phyloP scores from a whole-genome alignment of 92 coral and sea anemone species.

The Meandrina meandrites region DNA sequence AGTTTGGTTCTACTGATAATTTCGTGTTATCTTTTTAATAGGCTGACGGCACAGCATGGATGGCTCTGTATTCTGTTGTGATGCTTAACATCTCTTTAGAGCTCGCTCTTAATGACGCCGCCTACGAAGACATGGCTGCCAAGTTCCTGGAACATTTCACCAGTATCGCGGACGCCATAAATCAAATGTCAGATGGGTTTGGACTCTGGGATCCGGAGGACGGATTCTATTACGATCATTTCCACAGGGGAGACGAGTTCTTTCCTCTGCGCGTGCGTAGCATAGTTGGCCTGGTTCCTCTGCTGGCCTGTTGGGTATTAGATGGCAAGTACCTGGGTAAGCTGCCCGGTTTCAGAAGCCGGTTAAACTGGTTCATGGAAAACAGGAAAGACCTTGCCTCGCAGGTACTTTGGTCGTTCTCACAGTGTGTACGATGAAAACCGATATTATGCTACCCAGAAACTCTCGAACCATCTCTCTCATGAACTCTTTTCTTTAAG shows the following conservation, averaged over 20 bases:
- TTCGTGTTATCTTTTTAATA: not conserved
- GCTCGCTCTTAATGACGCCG: slow-evolving; percentile 72
- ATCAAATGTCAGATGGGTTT: slow-evolving; percentile 80
- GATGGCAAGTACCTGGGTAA: slow-evolving; percentile 73
- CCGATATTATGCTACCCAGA: too few relatives aligned
- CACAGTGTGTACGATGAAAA: too few relatives aligned
- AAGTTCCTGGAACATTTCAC: slow-evolving; percentile 93
- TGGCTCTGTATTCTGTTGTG: slow-evolving; percentile 84
- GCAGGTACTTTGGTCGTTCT: slow-evolving; percentile 44
- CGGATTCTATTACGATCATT: slow-evolving; percentile 88
- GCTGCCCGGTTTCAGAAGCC: slow-evolving; percentile 77
- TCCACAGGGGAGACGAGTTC: slow-evolving; percentile 36
- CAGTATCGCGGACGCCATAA: slow-evolving; percentile 89
- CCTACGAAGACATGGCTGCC: slow-evolving; percentile 90
- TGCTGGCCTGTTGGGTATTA: slow-evolving; percentile 78
- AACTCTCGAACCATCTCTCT: too few relatives aligned
- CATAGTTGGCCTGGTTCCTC: slow-evolving; percentile 84
- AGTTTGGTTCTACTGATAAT: not conserved
- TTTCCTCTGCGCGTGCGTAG: slow-evolving; percentile 85
- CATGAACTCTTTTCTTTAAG: too few relatives aligned
- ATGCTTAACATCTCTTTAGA: slow-evolving; percentile 90
- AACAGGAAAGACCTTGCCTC: slow-evolving; percentile 77
- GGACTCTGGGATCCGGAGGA: slow-evolving; percentile 90
- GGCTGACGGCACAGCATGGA: slow-evolving; percentile 99
- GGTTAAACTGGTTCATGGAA: slow-evolving; percentile 86